Evolutionary conservation across 1,140 invertebrate species (phyloP), one percentile per base, ranked within the genome.

Genomic region (Drosophila kikkawai): DNA sequence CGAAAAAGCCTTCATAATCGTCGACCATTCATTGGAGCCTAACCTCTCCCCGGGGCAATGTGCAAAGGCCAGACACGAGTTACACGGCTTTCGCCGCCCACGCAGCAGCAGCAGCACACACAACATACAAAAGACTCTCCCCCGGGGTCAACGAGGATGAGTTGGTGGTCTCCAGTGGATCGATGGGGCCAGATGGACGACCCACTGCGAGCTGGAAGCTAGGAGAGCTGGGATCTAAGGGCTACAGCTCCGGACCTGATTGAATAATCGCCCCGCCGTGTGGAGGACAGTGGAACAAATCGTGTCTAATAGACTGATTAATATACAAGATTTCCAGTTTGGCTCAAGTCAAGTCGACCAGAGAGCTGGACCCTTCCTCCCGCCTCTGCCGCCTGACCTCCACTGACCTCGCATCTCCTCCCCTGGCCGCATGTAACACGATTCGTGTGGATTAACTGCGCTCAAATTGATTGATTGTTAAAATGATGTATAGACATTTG

Each of bases 271-370:
- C 87, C 60, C 29, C 67, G 68, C 36, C 69, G 58, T 71, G 69
- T 47, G 69, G 69, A 37, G 69, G 71, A 69, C 79, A 73, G 69
- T 88, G 84, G 84, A 81, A 90, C 85, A 88, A 90, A 88, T 88
- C 78, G 81, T 74, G 78, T 88, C 84, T 88, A 88, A 90, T 88
- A 88, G 84, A 88, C 84, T 88, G 84, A 90, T 88, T 88, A 90
- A 88, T 90, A 88, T 88, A 77, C 80, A 80, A 87, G 84, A 87
- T 84, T 87, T 88, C 63, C 85, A 83, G 71, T 70, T 82, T 70
- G 64, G 66, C 75, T 70, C 71, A 77, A 87, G 79, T 82, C 80
- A 65, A 80, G 68, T 80, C 79, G 36, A 60, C 22, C 60, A 56
- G 34, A 37, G 53, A 75, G 71, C 71, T 66, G 56, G 56, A 57